phyloP scores from a whole-genome alignment of 2,113 vertebrate genomes.

The Myrmecophaga tridactyla region DNA sequence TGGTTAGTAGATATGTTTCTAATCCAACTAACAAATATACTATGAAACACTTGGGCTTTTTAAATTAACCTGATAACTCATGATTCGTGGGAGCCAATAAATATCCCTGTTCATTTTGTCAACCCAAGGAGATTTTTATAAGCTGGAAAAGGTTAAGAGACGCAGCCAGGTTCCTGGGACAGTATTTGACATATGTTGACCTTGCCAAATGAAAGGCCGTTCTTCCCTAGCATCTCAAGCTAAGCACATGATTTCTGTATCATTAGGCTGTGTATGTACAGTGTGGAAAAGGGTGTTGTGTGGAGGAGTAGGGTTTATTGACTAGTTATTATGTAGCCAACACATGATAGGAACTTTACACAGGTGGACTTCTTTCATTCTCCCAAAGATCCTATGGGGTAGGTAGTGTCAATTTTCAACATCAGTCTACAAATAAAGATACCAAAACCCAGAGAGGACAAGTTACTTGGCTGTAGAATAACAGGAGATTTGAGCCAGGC shows the following conservation, averaged over 20 bases:
- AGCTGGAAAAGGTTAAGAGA: constrained; percentile 45
- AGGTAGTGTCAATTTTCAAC: neutral
- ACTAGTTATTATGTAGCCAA: neutral
- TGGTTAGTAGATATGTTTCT: neutral
- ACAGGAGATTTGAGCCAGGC: neutral
- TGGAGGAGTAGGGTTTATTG: neutral
- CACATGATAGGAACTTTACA: neutral
- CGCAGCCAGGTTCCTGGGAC: neutral
- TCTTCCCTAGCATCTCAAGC: neutral
- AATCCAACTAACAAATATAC: neutral
- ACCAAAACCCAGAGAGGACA: neutral
- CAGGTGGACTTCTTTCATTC: neutral
- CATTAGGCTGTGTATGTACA: neutral
- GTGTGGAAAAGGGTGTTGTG: neutral
- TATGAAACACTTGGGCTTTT: neutral
- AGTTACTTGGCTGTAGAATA: neutral
- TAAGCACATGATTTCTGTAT: neutral
- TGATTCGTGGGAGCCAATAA: constrained; percentile 22
- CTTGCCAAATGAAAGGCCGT: neutral
- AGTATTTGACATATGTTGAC: neutral
- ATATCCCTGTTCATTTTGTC: constrained; percentile 42
- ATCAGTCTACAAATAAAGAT: neutral
- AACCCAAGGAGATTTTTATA: constrained; percentile 30
- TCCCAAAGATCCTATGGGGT: neutral
- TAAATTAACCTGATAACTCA: constrained; percentile 58